phyloP scores from a whole-genome alignment of 1,140 invertebrate genomes.

The Heliothis virescens region DNA sequence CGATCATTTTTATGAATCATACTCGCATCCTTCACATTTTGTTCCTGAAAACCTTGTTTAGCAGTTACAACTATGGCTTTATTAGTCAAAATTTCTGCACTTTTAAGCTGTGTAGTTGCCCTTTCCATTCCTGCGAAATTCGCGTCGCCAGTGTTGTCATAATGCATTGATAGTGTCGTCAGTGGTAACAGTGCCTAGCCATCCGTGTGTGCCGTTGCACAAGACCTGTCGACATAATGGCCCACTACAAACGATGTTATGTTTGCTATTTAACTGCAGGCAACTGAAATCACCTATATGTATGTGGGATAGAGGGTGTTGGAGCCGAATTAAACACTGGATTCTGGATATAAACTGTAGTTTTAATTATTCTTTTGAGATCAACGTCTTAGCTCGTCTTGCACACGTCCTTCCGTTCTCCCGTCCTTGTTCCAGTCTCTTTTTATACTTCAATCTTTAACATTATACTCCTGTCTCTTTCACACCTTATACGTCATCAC shows the following conservation, averaged over 20 bases:
- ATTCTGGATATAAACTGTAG: no score
- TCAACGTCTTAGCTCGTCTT: no score
- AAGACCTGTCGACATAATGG: constrained; percentile 37
- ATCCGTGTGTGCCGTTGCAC: constrained; percentile 38
- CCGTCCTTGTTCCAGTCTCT: no score
- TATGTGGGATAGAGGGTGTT: no score
- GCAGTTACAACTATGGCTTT: background rate
- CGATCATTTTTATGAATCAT: constrained; percentile 12
- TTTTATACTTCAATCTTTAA: no score
- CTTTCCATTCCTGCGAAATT: constrained; percentile 17
- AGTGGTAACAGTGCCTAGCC: constrained; percentile 40
- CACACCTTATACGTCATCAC: no score
- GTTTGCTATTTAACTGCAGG: constrained; percentile 1
- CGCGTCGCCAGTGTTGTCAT: constrained; percentile 22
- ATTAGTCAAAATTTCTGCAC: constrained; percentile 1
- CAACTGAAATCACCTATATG: background rate
- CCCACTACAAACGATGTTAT: constrained; percentile 12
- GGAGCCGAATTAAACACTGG: no score
- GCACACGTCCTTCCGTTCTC: no score
- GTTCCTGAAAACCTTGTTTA: constrained; percentile 4
- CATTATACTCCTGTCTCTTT: no score
- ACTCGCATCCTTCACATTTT: background rate
- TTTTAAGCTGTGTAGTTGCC: background rate
- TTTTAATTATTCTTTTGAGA: no score
- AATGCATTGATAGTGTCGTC: constrained; percentile 34